A percentile compares a stretch with the other conserved stretches of the same genome.
These are phyloP conservation scores for Apodemia hepburni DNA, from an alignment of 2,888 invertebrate species.

Conservation along the genomic window DNA sequence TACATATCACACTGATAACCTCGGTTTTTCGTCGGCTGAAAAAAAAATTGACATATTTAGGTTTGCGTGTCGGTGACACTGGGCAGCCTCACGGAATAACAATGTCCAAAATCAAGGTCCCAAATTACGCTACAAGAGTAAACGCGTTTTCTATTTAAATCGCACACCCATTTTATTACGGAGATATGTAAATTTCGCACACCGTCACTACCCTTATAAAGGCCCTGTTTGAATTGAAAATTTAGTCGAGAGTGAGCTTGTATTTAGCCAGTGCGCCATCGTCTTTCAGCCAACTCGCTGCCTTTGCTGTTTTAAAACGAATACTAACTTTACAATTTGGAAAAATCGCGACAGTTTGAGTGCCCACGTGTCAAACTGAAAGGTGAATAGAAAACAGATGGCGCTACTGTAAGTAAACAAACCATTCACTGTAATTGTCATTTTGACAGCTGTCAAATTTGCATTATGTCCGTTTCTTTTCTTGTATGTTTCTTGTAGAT, in stretches of 20 bases:
- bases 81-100: neutral
- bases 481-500: neutral
- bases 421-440: neutral
- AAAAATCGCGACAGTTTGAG: conserved; percentile 3
- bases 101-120: conserved; percentile 8
- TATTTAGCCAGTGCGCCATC: conserved; percentile 70
- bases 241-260: conserved; percentile 70
- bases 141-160: conserved; percentile 66
- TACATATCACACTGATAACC: no score
- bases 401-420: conserved; percentile 12
- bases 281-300: conserved; percentile 75
- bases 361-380: neutral
- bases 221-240: conserved; percentile 79
- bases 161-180: conserved; percentile 75
- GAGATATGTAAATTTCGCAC: conserved; percentile 78
- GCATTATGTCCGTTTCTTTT: neutral
- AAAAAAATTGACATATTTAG: neutral
- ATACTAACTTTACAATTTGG: conserved; percentile 7
- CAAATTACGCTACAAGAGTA: conserved; percentile 22
- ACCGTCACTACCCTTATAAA: conserved; percentile 80
- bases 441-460: conserved; percentile 13
- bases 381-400: conserved; percentile 1
- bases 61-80: neutral
- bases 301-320: conserved; percentile 38
- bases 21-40: no score